Evolutionary conservation across 2,888 invertebrate species (phyloP), one percentile per base, ranked within the genome.

Genomic region (Omphaloscelis lunosa): DNA sequence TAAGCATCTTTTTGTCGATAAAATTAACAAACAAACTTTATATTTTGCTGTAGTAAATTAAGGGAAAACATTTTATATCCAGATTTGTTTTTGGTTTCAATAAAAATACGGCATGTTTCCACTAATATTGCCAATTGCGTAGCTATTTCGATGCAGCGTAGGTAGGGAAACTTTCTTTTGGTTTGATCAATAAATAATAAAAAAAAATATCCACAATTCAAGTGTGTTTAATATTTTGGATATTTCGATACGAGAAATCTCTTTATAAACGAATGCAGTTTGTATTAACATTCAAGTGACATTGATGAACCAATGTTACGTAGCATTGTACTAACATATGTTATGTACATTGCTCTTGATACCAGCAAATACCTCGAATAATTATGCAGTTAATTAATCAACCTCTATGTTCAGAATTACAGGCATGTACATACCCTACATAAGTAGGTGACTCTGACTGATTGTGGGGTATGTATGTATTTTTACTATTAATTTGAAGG

Each of bases 381-480:
- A 59, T 76, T 62, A 71, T 63, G 70, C 71, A 68, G 45, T 62
- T 68, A 68, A 83, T 80, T 83, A 80, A 71, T 53, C 39, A 71
- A 15, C 7, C 17, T 41, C 53, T 48, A 39, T 51, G 59, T 29
- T 29, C 48, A n/a, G 41, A 75, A 75, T 58, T 29, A 71, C 82
- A 58, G 61, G 34, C 51, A 34, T 65, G n/a, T 63, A 7, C 15
- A n/a, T 27, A 63, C 23, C 15, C 29, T 27, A 63, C 23, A 29
- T 39, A 34, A n/a, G 20, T 53, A 29, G 7, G 23, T 61, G 39
- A 0, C 0, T 29, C 0, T 48, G 20, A 56, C 34, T 56, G 8
- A 29, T 7, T 70, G 9, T 53, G 51, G 29, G 8, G 5, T 20
- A 11, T 39, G 56, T 41, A 6, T 56, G 11, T 39, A 39, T 48